Base-by-base conservation (phyloP, 2,113 vertebrate species). In the Actenoides hombroni region DNA sequence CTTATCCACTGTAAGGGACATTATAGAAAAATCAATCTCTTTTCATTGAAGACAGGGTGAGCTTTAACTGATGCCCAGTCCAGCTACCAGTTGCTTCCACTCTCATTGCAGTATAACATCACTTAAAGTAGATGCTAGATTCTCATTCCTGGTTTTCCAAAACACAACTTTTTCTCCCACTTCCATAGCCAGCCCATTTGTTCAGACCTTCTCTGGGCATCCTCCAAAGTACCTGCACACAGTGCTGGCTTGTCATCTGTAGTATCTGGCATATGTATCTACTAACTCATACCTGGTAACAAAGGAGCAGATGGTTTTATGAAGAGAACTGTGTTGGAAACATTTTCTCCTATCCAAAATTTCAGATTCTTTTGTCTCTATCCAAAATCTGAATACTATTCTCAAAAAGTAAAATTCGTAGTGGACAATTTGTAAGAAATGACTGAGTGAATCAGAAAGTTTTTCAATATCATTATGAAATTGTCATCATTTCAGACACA, bases 241-340 rank as follows among this genome's bases (percentile, higher is more conserved):
- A 60, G 90, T 73, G 88, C 78, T 90, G 94, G 92, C 88, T 94
- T 90, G 85, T 95, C 73, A 33, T 49, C 56, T 42, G 14, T 20
- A 57, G 49, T 33, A 77, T 21, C 90, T 95, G 94, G 86, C 90
- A 69, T 35, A 5, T 3, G 1, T 11, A 40, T 14, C 48, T 83
- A 8, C 71, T 80, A 53, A 80, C 28, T 77, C 54, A 48, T 59
- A 92, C 71, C 92, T 92, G 90, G 75, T 39, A 77, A 83, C 14
- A 69, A 77, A 92, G 37, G 59, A 95, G 71, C 91, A 96, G 94
- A 94, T 96, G 92, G 94, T 29, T 46, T 90, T 78, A 33, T 16
- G 76, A 44, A 86, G 92, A 88, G 49, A 86, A 63, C 48, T 37
- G 28, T 60, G n/a, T 11, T 77, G 80, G 68, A 94, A 95, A 54